phyloP scores from a whole-genome alignment of 2,797 vertebrate genomes.

The Labroides dimidiatus region DNA sequence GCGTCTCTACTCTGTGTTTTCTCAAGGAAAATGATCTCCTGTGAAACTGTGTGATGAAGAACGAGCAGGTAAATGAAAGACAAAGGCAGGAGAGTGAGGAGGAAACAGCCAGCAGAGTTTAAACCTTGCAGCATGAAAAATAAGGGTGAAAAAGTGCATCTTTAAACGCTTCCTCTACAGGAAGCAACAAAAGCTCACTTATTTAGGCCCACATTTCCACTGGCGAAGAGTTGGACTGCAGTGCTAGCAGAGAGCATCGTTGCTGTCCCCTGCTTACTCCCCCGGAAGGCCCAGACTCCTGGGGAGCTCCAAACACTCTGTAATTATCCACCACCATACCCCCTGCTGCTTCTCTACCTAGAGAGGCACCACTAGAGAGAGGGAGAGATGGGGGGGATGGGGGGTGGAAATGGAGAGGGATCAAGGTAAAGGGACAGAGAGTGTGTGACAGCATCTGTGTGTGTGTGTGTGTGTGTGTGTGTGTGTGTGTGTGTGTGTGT shows the following conservation, averaged over 20 bases:
- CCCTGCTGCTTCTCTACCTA: conserved; percentile 93
- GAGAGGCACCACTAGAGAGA: conserved; percentile 83
- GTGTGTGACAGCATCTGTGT: conserved; percentile 12
- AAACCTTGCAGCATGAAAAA: conserved; percentile 40
- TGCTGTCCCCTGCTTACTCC: conserved; percentile 9
- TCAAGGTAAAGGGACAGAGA: conserved; percentile 41
- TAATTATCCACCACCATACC: conserved; percentile 92
- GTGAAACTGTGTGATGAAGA: conserved; percentile 28
- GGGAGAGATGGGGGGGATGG: conserved; percentile 31
- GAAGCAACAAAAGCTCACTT: conserved; percentile 75
- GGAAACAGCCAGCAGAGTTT: neutral
- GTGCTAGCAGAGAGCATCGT: conserved; percentile 71
- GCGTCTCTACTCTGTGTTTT: conserved; percentile 29
- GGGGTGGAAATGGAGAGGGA: conserved; percentile 44
- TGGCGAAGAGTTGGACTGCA: conserved; percentile 45
- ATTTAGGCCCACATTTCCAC: conserved; percentile 45
- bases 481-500: neutral
- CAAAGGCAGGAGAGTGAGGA: conserved; percentile 1
- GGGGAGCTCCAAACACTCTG: conserved; percentile 95
- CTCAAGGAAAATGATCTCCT: conserved; percentile 33
- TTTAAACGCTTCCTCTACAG: conserved; percentile 88
- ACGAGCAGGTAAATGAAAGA: conserved; percentile 45
- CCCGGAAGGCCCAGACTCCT: conserved; percentile 90
- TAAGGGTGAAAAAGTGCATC: conserved; percentile 73
- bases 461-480: neutral